phyloP scores from a whole-genome alignment of 2,113 vertebrate genomes.

The Cololabis saira region DNA sequence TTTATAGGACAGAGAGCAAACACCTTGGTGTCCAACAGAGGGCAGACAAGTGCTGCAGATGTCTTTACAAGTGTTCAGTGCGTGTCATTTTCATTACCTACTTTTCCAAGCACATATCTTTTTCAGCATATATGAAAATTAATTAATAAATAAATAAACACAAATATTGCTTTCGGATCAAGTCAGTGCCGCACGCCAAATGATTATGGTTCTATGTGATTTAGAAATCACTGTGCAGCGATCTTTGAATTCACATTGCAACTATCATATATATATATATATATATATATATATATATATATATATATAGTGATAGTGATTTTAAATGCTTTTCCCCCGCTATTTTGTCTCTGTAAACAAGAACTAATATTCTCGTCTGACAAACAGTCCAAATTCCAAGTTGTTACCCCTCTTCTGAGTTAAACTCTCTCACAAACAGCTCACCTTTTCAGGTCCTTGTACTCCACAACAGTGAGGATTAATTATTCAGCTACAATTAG shows the following conservation, averaged over 20 bases:
- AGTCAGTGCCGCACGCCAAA: too few species aligned
- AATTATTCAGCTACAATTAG: constrained; percentile 80
- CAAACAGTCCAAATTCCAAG: constrained; percentile 57
- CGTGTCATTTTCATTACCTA: constrained; percentile 3
- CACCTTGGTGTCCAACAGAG: constrained; percentile 62
- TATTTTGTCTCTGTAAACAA: too few species aligned
- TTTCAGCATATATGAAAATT: background rate
- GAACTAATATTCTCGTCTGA: constrained; percentile 26
- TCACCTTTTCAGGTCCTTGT: constrained; percentile 56
- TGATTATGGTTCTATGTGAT: too few species aligned
- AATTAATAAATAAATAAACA: too few species aligned
- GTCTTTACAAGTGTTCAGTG: background rate
- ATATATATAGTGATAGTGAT: too few species aligned
- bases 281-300: too few species aligned
- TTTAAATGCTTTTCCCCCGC: too few species aligned
- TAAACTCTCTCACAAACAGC: constrained; percentile 39
- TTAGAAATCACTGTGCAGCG: too few species aligned
- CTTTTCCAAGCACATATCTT: background rate
- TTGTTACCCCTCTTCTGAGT: constrained; percentile 41
- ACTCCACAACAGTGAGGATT: constrained; percentile 57
- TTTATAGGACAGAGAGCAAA: background rate
- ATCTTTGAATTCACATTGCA: too few species aligned
- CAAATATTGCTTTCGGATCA: too few species aligned
- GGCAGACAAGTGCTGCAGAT: constrained; percentile 67
- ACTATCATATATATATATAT: too few species aligned